A percentile compares a stretch with the other conserved stretches of the same genome.
Evolutionary conservation across 2,888 invertebrate species (phyloP).

Genomic region (Shargacucullia verbasci): DNA sequence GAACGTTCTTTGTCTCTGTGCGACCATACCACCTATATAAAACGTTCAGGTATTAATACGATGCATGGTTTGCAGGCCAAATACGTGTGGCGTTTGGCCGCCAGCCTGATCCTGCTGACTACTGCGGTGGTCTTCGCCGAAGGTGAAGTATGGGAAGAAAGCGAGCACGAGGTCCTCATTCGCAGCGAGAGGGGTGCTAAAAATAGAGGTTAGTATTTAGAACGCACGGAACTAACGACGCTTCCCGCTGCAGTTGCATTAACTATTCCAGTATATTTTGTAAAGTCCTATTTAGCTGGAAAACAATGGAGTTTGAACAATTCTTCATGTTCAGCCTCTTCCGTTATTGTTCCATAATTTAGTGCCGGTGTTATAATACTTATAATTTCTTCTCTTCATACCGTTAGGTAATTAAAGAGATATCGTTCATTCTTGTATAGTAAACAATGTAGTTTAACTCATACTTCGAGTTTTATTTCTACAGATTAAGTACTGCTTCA

Average conservation of each 20-base stretch:
- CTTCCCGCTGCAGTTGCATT: conserved; percentile 38
- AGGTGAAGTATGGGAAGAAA: conserved; percentile 94
- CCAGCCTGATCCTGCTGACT: conserved; percentile 84
- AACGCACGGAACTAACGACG: conserved; percentile 41
- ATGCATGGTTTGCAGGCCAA: conserved; percentile 66
- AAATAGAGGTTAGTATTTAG: conserved; percentile 89
- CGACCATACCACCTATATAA: too few species aligned
- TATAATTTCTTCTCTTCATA: too few species aligned
- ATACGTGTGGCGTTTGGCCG: conserved; percentile 80
- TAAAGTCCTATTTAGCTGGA: conserved; percentile 1
- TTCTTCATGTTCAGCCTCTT: too few species aligned
- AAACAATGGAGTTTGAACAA: conserved; percentile 2
- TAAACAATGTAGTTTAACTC: too few species aligned
- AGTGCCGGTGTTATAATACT: too few species aligned
- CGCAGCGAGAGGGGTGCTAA: conserved; percentile 94
- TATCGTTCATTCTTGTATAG: too few species aligned
- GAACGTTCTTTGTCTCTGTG: too few species aligned
- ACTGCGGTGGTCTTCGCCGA: conserved; percentile 87
- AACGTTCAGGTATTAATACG: conserved; percentile 3
- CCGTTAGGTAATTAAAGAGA: too few species aligned
- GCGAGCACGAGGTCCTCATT: conserved; percentile 93
- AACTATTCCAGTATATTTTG: conserved; percentile 19
- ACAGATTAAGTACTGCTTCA: too few species aligned
- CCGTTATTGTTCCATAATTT: too few species aligned
- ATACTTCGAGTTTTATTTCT: too few species aligned